Base-by-base conservation (phyloP, 2,113 vertebrate species). In the Neotragus pygmaeus region DNA sequence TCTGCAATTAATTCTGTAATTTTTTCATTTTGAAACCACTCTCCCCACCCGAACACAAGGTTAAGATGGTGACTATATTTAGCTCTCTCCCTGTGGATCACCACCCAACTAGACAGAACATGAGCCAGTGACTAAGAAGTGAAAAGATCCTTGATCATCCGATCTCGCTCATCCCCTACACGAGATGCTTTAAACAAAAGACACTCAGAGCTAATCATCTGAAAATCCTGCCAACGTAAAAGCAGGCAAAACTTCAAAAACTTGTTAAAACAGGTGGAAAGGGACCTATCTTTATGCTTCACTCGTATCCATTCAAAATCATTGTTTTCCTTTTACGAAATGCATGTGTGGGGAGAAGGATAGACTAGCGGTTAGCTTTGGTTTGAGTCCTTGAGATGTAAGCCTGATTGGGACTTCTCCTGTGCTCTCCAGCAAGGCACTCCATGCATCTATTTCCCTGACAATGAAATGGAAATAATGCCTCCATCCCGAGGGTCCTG, bases 161-260 rank as follows among this genome's bases (percentile, higher is more conserved):
- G 3, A 33, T 81, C 39, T 93, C n/a, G 77, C 87, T 95, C 91
- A 82, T 88, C 88, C 77, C 81, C 60, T 92, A 60, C 66, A 92
- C 0, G 14, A 97, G 77, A 60, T 62, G 49, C 84, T 86, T 95
- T 53, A 92, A 92, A 96, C 92, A 97, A 95, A 92, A 97, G 85
- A 91, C 82, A 92, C 90, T 91, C 90, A 55, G 77, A 96, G 73
- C 85, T 97, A 95, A 97, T 97, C 95, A 92, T 80, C 94, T 91
- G n/a, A 94, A 97, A 97, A 97, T 91, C 85, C 95, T 82, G 88
- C 95, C 91, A 64, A 33, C 15, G 84, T 83, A 58, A 93, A 97
- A 96, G 66, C 92, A 97, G 92, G 91, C 88, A 88, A 92, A 88
- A 85, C 82, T 93, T 97, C 64, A 96, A 96, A 94, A 84, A 91